phyloP scores from a whole-genome alignment of 1,140 invertebrate genomes.

The Drosophila kurseongensis region DNA sequence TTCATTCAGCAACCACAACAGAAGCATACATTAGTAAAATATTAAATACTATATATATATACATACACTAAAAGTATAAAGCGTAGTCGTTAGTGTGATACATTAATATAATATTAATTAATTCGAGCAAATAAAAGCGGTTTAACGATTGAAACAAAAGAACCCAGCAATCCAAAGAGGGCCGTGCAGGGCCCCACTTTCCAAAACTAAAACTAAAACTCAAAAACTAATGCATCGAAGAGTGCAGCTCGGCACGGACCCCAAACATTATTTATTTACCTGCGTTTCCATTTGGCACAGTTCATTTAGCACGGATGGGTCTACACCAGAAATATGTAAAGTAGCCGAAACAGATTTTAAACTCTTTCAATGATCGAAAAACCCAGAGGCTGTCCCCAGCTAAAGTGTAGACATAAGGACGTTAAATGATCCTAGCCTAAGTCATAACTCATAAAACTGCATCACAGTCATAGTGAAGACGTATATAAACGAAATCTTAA shows the following conservation, averaged over 20 bases:
- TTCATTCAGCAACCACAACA: conserved; percentile 54
- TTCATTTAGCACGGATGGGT: conserved; percentile 35
- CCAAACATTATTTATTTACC: conserved; percentile 34
- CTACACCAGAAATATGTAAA: conserved; percentile 12
- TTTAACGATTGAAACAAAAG: conserved; percentile 66
- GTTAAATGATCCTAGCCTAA: conserved; percentile 33
- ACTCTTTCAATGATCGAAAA: conserved; percentile 14
- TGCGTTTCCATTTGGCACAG: conserved; percentile 29
- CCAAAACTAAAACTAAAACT: too few relatives aligned
- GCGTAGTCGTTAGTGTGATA: conserved; percentile 77
- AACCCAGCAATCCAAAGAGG: conserved; percentile 21
- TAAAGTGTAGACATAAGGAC: conserved; percentile 5
- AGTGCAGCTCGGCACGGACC: conserved; percentile 27
- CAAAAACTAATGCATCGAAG: not conserved
- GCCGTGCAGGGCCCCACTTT: conserved; percentile 24
- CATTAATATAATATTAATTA: conserved; percentile 74
- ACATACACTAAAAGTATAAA: conserved; percentile 64
- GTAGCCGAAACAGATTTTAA: conserved; percentile 22
- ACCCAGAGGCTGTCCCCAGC: too few relatives aligned
- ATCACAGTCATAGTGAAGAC: conserved; percentile 43
- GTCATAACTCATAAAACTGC: conserved; percentile 38
- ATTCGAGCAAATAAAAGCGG: conserved; percentile 68
- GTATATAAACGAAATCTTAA: conserved; percentile 23
- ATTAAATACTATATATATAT: conserved; percentile 67
- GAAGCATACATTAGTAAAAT: conserved; percentile 61